phyloP scores from a whole-genome alignment of 1,140 invertebrate species.

The Asobara japonica region DNA sequence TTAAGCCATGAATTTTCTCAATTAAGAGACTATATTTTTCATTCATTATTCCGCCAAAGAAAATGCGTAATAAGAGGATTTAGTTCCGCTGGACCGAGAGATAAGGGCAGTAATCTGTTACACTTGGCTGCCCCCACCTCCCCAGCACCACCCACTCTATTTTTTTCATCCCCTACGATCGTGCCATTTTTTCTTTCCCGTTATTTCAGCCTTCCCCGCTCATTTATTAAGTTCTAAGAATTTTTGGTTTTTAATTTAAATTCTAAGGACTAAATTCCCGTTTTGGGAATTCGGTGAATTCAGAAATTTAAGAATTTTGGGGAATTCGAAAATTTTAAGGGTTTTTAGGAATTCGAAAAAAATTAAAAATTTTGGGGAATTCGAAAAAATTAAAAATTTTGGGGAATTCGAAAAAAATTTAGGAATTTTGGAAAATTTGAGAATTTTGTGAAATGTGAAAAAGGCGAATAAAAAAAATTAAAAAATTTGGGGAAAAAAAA shows the following conservation, averaged over 20 bases:
- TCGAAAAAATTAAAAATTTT: not conserved
- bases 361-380: not conserved
- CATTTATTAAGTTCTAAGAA: no score
- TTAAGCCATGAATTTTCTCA: no score
- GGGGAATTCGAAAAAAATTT: not conserved
- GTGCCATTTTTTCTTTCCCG: not conserved
- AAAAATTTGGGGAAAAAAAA: no score
- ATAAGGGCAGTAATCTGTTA: constrained; percentile 19
- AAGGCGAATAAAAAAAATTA: no score
- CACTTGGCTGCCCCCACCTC: not conserved
- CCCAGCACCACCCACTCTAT: no score
- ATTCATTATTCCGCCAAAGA: no score
- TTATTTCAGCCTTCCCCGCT: not conserved
- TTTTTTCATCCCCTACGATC: not conserved
- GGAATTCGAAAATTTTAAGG: not conserved
- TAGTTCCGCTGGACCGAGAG: not conserved
- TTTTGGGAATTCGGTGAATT: no score
- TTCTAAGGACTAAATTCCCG: no score
- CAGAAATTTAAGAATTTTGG: not conserved
- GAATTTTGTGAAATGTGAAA: no score
- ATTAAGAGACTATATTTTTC: no score
- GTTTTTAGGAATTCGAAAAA: not conserved
- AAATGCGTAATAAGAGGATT: not conserved
- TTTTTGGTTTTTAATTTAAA: no score
- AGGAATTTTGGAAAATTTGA: not conserved